Conservation (phyloP, 2,888 invertebrate genomes). For the Chymomyza fuscimana region DNA sequence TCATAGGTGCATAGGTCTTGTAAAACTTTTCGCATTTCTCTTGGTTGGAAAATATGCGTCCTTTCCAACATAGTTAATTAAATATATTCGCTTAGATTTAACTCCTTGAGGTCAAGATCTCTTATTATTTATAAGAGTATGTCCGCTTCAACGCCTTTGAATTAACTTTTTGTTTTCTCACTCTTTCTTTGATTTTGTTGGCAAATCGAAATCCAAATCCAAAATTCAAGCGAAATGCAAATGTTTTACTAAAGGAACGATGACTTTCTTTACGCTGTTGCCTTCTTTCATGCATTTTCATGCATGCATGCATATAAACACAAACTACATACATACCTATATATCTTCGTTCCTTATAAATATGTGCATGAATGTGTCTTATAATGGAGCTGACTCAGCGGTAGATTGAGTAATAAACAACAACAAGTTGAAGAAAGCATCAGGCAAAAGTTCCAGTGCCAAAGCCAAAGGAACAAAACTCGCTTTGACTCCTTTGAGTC, state of each 20-base stretch:
- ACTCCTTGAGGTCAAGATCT: not conserved
- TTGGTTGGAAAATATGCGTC: no score
- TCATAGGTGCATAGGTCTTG: no score
- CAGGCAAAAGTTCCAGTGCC: not conserved
- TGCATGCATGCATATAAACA: not conserved
- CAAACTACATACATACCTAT: not conserved
- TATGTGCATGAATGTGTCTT: not conserved
- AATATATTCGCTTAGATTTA: not conserved
- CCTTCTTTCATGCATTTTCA: not conserved
- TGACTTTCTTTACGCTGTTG: not conserved
- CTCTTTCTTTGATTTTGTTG: not conserved
- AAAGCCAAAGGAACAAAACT: constrained; percentile 44
- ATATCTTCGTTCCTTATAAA: not conserved
- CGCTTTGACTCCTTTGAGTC: constrained; percentile 62
- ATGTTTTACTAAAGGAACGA: constrained; percentile 52
- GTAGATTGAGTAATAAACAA: not conserved
- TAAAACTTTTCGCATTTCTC: no score
- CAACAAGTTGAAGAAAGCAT: not conserved
- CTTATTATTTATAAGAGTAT: not conserved
- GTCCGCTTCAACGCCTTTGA: constrained; percentile 24
- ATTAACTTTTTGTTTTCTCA: constrained; percentile 1
- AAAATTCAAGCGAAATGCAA: constrained; percentile 72
- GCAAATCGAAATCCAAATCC: constrained; percentile 48
- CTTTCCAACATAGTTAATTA: not conserved
- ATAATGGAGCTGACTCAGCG: not conserved